Evolutionary conservation across 2,888 invertebrate species (phyloP), one percentile per base, ranked within the genome.

Genomic region (Muscina levida): DNA sequence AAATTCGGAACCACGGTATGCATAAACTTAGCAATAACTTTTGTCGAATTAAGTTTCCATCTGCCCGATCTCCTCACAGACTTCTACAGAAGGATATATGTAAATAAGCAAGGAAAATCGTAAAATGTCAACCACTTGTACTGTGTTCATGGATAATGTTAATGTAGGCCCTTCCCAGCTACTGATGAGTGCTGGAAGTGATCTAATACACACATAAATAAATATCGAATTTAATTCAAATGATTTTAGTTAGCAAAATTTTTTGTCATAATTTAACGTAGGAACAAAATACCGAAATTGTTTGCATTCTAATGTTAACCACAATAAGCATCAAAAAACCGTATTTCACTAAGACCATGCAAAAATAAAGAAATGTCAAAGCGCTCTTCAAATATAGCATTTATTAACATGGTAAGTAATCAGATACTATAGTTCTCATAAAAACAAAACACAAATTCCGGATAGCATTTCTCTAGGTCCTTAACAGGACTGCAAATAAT

Each of bases 231-330:
- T 80, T 80, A 80, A 80, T 59, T 77, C 66, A 80, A 62, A 67
- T 73, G 72, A 77, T 59, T 80, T 80, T 83, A 82, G 82, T 75
- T 84, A 84, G 83, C 73, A 76, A 81, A 83, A 82, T 81, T 84
- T 76, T 81, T 76, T 75, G 53, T 72, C 57, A 74, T 73, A 51
- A 67, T 71, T 77, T 78, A 48, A 77, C 76, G 51, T 17, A 65
- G 46, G 8, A 31, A 8, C 3, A 31, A 31, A 31, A 31, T 5
- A 31, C 8, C 8, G 31, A 8, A 31, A 5, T 31, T 31, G 31
- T 31, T 31, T 31, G 31, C 31, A 31, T 31, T 31, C 31, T 8
- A 31, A 8, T 31, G 8, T 31, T 8, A 31, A 31, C 8, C 31
- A 31, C 3, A 31, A 8, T 5, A 31, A 31, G n/a, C n/a, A n/a